Evolutionary conservation across 1,140 invertebrate genomes (phyloP), one percentile per base, ranked within the genome.

Genomic region (Melipona quadrifasciata): DNA sequence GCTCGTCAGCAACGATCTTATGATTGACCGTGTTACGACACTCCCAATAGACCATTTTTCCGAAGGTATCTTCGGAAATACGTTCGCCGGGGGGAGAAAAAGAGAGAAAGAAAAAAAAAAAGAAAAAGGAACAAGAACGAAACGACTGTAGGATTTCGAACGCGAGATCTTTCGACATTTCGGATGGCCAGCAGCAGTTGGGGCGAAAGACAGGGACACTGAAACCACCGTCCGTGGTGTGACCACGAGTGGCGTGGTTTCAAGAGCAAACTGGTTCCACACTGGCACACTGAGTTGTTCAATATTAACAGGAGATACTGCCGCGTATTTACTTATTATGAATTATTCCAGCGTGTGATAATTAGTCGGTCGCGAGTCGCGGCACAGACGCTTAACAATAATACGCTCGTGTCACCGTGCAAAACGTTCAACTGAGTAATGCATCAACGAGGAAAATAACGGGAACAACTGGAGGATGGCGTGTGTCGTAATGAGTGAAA

Each of bases 11-110:
- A 94, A 94, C 91, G 93, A 95, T 95, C 92, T 94, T 94, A 95
- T 95, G 94, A 95, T 95, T 94, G 94, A 94, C 94, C 94, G 92
- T 89, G 93, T 94, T 94, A 93, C 92, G 81, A 88, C 91, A 92
- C 81, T 93, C 94, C 94, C 93, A 68, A 79, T 83, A 93, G 94
- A 87, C 91, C 87, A 91, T 93, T 95, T 47, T 95, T 93, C 91
- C 74, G 82, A 76, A 84, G 58, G 68, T 73, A 73, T 58, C 77
- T 47, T 57, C 58, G 6, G 67, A 84, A 84, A 84, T 84, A 70
- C n/a, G 34, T 47, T 72, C 47, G 39, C 39, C 39, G 39, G 39
- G 39, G 8, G 39, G 8, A 47, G 39, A 6, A 39, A 6, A 5
- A 6, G 5, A 39, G 5, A 39, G 39, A 31, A 31, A 31, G 31